Conservation (phyloP, 2,113 vertebrate species). For the Melanocharis versteri region DNA sequence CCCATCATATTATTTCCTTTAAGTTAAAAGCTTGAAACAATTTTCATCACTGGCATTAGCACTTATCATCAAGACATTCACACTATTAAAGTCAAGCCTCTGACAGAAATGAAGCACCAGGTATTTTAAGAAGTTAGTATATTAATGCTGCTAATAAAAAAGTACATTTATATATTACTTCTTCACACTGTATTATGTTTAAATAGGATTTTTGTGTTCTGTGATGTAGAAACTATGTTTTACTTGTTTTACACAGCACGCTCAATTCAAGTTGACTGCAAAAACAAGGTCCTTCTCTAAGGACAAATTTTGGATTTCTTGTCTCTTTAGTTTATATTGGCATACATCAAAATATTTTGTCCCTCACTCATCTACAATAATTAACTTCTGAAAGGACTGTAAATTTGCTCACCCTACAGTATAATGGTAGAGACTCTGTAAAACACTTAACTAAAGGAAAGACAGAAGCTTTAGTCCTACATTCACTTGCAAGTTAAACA, state of each 20-base stretch:
- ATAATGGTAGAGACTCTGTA: neutral
- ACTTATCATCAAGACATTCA: neutral
- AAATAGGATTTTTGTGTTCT: neutral
- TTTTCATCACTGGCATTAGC: neutral
- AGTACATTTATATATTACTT: neutral
- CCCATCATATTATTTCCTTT: neutral
- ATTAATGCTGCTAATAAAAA: neutral
- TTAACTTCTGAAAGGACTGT: neutral
- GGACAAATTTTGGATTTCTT: neutral
- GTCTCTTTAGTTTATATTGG: neutral
- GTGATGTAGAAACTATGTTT: neutral
- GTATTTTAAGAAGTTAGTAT: neutral
- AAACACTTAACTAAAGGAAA: neutral
- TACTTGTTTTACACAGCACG: neutral
- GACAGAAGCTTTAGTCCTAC: neutral
- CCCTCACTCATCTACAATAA: neutral
- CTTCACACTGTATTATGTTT: neutral
- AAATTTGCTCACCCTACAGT: neutral
- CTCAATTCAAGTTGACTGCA: neutral
- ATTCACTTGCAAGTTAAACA: neutral
- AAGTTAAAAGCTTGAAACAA: neutral
- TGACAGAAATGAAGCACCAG: neutral
- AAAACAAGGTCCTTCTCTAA: neutral
- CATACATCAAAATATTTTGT: neutral
- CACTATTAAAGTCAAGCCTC: neutral